These are phyloP conservation scores for Zygothrica quintamaculata DNA, from an alignment of 2,888 invertebrate genomes.

Conservation along the genomic window DNA sequence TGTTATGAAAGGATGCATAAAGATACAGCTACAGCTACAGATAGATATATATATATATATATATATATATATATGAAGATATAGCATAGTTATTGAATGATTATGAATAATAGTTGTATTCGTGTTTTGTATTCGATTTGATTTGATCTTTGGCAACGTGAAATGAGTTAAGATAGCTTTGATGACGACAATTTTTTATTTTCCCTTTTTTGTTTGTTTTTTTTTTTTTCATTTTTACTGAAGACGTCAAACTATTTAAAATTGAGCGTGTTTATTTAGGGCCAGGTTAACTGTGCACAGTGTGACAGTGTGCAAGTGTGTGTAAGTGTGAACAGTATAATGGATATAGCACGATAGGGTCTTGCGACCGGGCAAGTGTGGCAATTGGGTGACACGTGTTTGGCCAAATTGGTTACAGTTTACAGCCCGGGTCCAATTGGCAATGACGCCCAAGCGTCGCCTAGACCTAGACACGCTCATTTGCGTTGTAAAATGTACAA, in stretches of 20 bases:
- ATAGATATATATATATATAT: too few species aligned
- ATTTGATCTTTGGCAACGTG: slow-evolving; percentile 59
- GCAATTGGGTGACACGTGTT: slow-evolving; percentile 43
- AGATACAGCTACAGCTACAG: too few species aligned
- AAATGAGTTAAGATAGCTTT: slow-evolving; percentile 29
- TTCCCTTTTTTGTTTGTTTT: too few species aligned
- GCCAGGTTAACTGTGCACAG: not conserved
- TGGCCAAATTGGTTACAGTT: slow-evolving; percentile 63
- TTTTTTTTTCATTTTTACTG: too few species aligned
- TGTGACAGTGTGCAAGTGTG: not conserved
- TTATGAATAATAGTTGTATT: too few species aligned
- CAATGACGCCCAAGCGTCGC: slow-evolving; percentile 58
- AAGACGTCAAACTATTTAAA: slow-evolving; percentile 22
- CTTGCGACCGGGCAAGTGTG: slow-evolving; percentile 6
- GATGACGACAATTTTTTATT: too few species aligned
- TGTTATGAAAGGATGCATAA: too few species aligned
- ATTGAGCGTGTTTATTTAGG: too few species aligned
- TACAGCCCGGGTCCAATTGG: slow-evolving; percentile 59
- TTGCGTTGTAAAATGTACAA: slow-evolving; percentile 16
- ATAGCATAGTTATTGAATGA: not conserved
- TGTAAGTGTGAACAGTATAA: not conserved
- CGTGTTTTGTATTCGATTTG: not conserved
- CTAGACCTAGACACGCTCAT: slow-evolving; percentile 58
- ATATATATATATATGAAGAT: not conserved
- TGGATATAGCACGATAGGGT: too few species aligned